Evolutionary conservation across 2,797 vertebrate species (phyloP).

Genomic region (Mycteria americana): DNA sequence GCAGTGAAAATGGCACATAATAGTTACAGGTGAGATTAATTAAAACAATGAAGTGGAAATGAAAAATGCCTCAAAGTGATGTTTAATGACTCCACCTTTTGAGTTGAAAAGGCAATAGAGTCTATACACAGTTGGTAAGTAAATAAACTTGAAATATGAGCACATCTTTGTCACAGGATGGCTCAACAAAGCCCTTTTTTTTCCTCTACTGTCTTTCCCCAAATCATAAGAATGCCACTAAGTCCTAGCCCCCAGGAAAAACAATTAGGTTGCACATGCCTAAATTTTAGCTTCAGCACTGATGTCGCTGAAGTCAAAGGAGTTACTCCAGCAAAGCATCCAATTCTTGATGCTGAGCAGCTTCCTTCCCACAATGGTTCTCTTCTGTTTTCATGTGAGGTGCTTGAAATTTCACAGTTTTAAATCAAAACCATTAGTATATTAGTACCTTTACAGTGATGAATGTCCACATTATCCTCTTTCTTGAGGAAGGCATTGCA

Average conservation of each 20-base stretch:
- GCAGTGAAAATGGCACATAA: neutral
- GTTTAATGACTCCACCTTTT: neutral
- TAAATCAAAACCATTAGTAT: constrained; percentile 1
- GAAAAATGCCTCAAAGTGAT: neutral
- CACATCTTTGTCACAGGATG: neutral
- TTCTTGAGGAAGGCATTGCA: neutral
- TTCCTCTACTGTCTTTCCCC: neutral
- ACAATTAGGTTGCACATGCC: neutral
- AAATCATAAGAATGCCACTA: neutral
- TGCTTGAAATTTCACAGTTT: constrained; percentile 12
- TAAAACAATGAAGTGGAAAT: neutral
- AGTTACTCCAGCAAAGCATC: neutral
- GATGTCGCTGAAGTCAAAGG: neutral
- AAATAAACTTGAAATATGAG: neutral
- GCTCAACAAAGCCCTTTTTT: neutral
- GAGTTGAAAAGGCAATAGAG: neutral
- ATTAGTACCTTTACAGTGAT: neutral
- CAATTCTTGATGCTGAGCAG: neutral
- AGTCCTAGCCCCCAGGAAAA: neutral
- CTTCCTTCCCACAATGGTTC: neutral
- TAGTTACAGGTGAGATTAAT: neutral
- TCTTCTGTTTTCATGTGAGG: neutral
- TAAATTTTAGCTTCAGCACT: neutral
- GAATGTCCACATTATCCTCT: neutral
- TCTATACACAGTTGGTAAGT: neutral